phyloP scores from a whole-genome alignment of 2,797 vertebrate species.

The Silurus lanzhouensis region DNA sequence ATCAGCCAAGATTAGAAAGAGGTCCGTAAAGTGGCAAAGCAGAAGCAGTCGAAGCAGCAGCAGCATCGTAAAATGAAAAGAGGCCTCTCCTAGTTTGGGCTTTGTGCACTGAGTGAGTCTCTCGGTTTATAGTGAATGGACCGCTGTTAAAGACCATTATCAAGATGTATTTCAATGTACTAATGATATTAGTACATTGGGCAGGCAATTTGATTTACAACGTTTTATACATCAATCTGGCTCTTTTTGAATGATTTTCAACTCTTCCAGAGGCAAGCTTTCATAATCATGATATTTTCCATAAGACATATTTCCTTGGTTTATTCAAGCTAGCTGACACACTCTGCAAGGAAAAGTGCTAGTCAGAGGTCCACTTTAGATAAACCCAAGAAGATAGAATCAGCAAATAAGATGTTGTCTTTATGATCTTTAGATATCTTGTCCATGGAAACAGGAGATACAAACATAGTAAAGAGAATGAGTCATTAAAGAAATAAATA shows the following conservation, averaged over 20 bases:
- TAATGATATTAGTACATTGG: neutral
- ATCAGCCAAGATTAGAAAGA: constrained; percentile 18
- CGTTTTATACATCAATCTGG: neutral
- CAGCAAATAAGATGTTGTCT: neutral
- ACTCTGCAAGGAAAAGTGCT: neutral
- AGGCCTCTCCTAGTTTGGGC: constrained; percentile 28
- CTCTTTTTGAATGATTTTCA: neutral
- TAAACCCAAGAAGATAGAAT: neutral
- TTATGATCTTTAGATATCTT: neutral
- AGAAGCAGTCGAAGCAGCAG: neutral
- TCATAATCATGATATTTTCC: neutral
- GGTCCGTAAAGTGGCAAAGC: neutral
- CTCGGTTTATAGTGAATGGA: neutral
- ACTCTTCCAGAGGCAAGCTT: neutral
- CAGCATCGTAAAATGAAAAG: neutral
- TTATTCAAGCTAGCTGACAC: neutral
- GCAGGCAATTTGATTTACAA: neutral
- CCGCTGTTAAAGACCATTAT: neutral
- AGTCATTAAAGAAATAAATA: neutral
- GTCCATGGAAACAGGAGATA: neutral
- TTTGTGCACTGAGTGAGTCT: neutral
- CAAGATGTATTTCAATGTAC: neutral
- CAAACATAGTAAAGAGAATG: neutral
- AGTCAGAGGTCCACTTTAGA: neutral
- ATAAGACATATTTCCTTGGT: neutral